Evolutionary conservation across 2,113 vertebrate species (phyloP), one percentile per base, ranked within the genome.

Genomic region (Nothobranchius kuhntae): DNA sequence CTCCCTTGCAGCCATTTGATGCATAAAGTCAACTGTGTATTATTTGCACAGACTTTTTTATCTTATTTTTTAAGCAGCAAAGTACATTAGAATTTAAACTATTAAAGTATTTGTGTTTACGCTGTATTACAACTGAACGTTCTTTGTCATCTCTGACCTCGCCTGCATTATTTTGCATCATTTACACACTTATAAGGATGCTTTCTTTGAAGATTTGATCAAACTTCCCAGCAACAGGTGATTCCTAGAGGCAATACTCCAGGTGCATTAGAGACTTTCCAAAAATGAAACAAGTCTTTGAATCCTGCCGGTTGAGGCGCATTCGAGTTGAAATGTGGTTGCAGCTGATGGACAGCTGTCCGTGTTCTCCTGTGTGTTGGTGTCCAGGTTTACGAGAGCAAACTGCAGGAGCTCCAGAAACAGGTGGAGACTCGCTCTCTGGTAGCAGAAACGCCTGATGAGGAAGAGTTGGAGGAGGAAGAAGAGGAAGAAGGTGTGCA

Each of bases 371-470:
- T 77, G 59, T 87, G 51, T 82, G 62, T 81, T 82, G 71, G 68
- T 92, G 78, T 94, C 79, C 93, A 99, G 98, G 98, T 96, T 78
- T 99, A 99, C 81, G 98, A 99, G 90, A 99, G 95, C 80, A 99
- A 98, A 68, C 90, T 99, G 70, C 96, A 98, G 88, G 98, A 98
- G 79, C 93, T 99, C 52, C 98, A 99, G 93, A 99, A 96, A 91
- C 98, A 98, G 86, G 98, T 99, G 6, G 98, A 99, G 78, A 99
- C 96, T 0, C 92, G 95, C 13, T 98, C 97, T 15, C 84, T 97
- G 56, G 92, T 95, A 35, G 95, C 96, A 2, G 97, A 99, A 85
- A 97, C 95, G 0, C 96, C 95, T 0, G 98, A 99, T 77, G 95
- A 96, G 74, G 95, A 96, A 52, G 96, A 98, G 13, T 93, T 98